These are phyloP conservation scores for Leptinotarsa haldemani DNA, from an alignment of 2,888 invertebrate genomes.

Conservation along the genomic window DNA sequence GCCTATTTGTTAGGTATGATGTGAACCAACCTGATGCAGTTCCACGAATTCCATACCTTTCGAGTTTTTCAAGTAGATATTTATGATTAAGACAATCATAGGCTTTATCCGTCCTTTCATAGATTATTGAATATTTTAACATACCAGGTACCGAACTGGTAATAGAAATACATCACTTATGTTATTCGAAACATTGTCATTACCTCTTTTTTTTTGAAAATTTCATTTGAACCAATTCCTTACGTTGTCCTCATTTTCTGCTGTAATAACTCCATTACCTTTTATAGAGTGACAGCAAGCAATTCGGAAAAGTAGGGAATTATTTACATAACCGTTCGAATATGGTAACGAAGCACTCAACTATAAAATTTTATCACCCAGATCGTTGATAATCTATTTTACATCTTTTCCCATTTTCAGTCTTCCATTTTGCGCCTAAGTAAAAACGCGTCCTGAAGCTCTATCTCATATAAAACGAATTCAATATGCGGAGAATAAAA, in stretches of 20 bases:
- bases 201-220: neutral
- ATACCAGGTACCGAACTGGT: too few relatives aligned
- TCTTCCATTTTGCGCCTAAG: constrained; percentile 15
- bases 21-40: too few relatives aligned
- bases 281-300: constrained; percentile 18
- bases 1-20: too few relatives aligned
- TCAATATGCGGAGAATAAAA: constrained; percentile 7
- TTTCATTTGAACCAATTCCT: neutral
- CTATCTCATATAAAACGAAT: constrained; percentile 10
- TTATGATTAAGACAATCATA: too few relatives aligned
- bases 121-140: too few relatives aligned
- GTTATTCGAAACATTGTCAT: too few relatives aligned
- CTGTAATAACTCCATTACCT: neutral
- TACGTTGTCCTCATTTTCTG: neutral
- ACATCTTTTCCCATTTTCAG: constrained; percentile 28
- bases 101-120: too few relatives aligned
- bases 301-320: constrained; percentile 21
- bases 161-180: too few relatives aligned
- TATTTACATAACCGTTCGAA: constrained; percentile 27
- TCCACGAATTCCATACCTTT: too few relatives aligned
- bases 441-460: constrained; percentile 1
- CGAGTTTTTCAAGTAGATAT: too few relatives aligned
- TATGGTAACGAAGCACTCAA: constrained; percentile 32
- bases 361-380: constrained; percentile 40
- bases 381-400: constrained; percentile 31